A percentile compares a stretch with the other conserved stretches of the same genome.
Conservation (phyloP, 1,140 invertebrate species). For the Conopomorpha cramerella region DNA sequence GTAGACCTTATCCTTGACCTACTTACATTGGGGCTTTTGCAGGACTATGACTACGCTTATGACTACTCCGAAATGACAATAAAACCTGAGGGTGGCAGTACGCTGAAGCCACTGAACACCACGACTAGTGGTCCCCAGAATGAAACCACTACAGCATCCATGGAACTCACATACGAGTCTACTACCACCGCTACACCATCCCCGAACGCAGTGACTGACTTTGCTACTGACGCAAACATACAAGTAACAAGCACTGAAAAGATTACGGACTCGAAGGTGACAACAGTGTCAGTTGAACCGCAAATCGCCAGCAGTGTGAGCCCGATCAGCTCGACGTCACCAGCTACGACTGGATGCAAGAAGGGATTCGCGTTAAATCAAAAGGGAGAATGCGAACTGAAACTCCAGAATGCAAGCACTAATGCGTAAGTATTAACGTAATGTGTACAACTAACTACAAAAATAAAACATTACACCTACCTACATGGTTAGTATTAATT, state of each 20-base stretch:
- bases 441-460: too few relatives aligned
- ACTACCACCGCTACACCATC: not conserved
- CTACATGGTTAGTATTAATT: too few relatives aligned
- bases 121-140: slow-evolving; percentile 13
- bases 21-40: too few relatives aligned
- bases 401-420: slow-evolving; percentile 29
- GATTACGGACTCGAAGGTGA: not conserved
- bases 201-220: not conserved
- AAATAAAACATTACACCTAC: too few relatives aligned
- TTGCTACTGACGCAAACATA: not conserved
- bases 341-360: slow-evolving; percentile 23
- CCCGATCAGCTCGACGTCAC: slow-evolving; percentile 2
- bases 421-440: slow-evolving; percentile 34
- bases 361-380: slow-evolving; percentile 42
- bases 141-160: slow-evolving; percentile 18
- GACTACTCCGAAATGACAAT: slow-evolving; percentile 65
- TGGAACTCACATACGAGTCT: slow-evolving; percentile 4
- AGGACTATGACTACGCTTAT: slow-evolving; percentile 66
- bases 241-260: not conserved
- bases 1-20: too few relatives aligned
- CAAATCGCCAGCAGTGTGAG: slow-evolving; percentile 2
- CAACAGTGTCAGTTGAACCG: slow-evolving; percentile 6
- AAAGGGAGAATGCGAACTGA: slow-evolving; percentile 44
- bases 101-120: slow-evolving; percentile 37
- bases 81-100: slow-evolving; percentile 52